Base-by-base conservation (phyloP, 2,888 invertebrate species). In the Zele albiditarsus region DNA sequence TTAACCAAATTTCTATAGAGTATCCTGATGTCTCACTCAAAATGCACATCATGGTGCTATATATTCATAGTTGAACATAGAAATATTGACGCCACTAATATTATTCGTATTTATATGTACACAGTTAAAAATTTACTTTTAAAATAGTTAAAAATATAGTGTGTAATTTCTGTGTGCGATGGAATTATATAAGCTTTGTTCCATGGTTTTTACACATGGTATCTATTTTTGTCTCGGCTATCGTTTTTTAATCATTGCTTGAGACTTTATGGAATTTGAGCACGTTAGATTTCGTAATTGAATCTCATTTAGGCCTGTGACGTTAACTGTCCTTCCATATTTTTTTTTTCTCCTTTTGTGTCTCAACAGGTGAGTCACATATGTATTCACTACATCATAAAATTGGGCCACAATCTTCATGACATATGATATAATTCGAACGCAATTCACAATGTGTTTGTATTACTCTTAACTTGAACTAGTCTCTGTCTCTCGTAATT, bases 131-230 rank as follows among this genome's bases (percentile, higher is more conserved):
- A 88, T 88, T 87, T 89, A 85, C 87, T 79, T 83, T 87, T 87
- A 86, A 86, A 86, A 88, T 84, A 88, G 86, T 87, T 88, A 89
- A 89, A 89, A 89, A 89, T 89, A 89, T 89, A 89, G 84, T 88
- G 82, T 87, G 85, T 86, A 87, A 85, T 82, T 88, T 86, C 85
- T 87, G 85, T 87, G 86, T 85, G 82, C 84, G 85, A 85, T 86
- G 87, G 86, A 88, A 84, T 86, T 71, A 68, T 78, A 68, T 82
- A 80, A 78, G 75, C 80, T 78, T 80, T 80, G 83, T 80, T 82
- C 80, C 83, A 81, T 80, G 80, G n/a, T 67, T 68, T 58, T 65
- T 68, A 57, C 58, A 60, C 42, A n/a, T 71, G 57, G 74, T 62
- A 71, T 42, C 60, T 38, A 65, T 46, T 10, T n/a, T 73, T 58